Conservation (phyloP, 2,797 vertebrate species). For the Hephaestus fuliginosus region DNA sequence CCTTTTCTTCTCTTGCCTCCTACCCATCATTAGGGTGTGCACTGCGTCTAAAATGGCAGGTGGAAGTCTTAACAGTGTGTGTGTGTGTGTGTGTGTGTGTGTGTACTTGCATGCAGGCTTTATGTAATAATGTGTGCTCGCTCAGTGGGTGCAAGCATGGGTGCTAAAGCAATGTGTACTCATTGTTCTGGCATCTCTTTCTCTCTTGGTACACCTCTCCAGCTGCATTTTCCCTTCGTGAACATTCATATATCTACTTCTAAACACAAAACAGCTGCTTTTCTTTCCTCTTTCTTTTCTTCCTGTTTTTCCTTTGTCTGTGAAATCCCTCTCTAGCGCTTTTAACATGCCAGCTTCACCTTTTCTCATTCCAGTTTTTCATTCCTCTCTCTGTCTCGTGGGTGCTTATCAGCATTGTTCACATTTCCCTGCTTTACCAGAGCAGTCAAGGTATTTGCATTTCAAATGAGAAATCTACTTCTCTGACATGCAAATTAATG, state of each 20-base stretch:
- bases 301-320: slow-evolving; percentile 37
- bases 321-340: slow-evolving; percentile 43
- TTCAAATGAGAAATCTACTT: slow-evolving; percentile 83
- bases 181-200: slow-evolving; percentile 69
- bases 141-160: slow-evolving; percentile 56
- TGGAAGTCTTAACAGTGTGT: slow-evolving; percentile 59
- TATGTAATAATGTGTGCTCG: slow-evolving; percentile 69
- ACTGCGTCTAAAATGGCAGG: slow-evolving; percentile 77
- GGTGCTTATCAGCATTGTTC: slow-evolving; percentile 75
- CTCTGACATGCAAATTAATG: slow-evolving; percentile 85
- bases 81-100: slow-evolving; percentile 20
- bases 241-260: slow-evolving; percentile 31
- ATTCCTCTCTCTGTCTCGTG: slow-evolving; percentile 31
- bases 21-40: slow-evolving; percentile 75
- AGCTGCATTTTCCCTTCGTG: slow-evolving; percentile 42
- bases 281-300: not conserved
- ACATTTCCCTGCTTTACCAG: slow-evolving; percentile 69
- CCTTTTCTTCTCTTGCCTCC: slow-evolving; percentile 72
- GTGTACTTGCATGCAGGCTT: slow-evolving; percentile 41
- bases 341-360: slow-evolving; percentile 52
- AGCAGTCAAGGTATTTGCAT: slow-evolving; percentile 84
- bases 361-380: slow-evolving; percentile 13
- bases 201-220: slow-evolving; percentile 42
- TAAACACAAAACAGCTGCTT: slow-evolving; percentile 45
- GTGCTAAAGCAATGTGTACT: slow-evolving; percentile 55